Evolutionary conservation across 2,888 invertebrate species (phyloP), one percentile per base, ranked within the genome.

Genomic region (Atethmia centrago): DNA sequence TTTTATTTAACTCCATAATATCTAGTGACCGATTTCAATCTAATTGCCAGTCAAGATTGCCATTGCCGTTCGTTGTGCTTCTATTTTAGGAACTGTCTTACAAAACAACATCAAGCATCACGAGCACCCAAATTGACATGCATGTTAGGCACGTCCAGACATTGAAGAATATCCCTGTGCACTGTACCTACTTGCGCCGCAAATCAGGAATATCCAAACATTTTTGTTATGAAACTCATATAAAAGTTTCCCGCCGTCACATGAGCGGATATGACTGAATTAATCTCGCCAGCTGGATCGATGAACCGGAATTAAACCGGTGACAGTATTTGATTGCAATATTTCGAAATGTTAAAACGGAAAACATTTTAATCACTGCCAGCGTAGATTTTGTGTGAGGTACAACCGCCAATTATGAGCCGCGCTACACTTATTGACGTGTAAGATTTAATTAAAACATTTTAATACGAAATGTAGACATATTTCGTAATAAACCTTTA

Each of bases 371-470:
- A 83, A 73, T 72, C 42, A 83, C 74, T 72, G 55, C 70, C 36
- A 36, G 45, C 64, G 79, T 65, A 71, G 64, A 71, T 69, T 74
- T 75, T 79, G 67, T 79, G 70, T 49, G 69, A 74, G 64, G 28
- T 70, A 79, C 62, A 79, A 75, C 84, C 86, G 73, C 80, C 79
- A 83, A 83, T 83, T 85, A 83, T 67, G 71, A 62, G 69, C 61
- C 21, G 31, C 64, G 82, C 71, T 55, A 68, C 62, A 65, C 72
- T 82, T 64, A 85, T 72, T 72, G 69, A 53, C 70, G 77, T 82
- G 69, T 82, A 85, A 82, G 59, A 77, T 76, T 81, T 72, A 85
- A 85, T 82, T 82, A 76, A 75, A 84, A 71, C 49, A 75, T 84
- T 84, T 71, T 71, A 69, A 59, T 65, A n/a, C 49, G 19, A 56